A percentile compares a stretch with the other conserved stretches of the same genome.
These are phyloP conservation scores for Syrmaticus mikado DNA, from an alignment of 2,113 vertebrate genomes.

Conservation along the genomic window DNA sequence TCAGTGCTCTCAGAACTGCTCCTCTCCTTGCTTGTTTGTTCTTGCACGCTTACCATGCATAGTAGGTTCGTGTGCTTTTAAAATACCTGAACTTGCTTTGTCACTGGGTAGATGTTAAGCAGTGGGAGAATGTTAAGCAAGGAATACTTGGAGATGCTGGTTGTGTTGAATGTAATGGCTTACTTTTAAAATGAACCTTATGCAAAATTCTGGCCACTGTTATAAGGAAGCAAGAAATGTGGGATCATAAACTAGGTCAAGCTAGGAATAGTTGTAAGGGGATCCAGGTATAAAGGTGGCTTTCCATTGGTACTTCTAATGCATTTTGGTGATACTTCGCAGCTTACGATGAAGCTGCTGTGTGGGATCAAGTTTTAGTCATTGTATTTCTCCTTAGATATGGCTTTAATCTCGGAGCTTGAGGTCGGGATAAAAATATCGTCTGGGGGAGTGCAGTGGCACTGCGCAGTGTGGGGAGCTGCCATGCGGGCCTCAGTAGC, in stretches of 20 bases:
- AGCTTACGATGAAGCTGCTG: not conserved
- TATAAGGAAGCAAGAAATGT: not conserved
- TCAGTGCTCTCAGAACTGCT: not conserved
- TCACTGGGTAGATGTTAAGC: constrained; percentile 8
- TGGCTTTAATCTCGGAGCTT: not conserved
- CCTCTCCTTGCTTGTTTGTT: not conserved
- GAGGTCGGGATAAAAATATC: not conserved
- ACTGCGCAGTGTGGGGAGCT: rapidly evolving
- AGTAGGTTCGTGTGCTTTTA: not conserved
- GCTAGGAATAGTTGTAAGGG: not conserved
- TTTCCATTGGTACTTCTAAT: not conserved
- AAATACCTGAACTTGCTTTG: not conserved
- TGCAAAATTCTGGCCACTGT: not conserved
- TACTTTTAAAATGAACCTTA: constrained; percentile 27
- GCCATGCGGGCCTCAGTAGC: rapidly evolving
- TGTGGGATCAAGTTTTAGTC: not conserved
- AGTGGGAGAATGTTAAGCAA: not conserved
- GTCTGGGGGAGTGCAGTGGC: not conserved
- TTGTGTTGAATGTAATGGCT: constrained; percentile 16
- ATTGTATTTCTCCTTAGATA: not conserved
- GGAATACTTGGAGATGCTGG: constrained; percentile 27
- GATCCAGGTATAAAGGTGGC: not conserved
- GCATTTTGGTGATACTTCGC: not conserved
- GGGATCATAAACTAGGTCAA: not conserved
- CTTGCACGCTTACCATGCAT: rapidly evolving